Evolutionary conservation across 2,113 vertebrate species (phyloP).

Genomic region (Caracal caracal): DNA sequence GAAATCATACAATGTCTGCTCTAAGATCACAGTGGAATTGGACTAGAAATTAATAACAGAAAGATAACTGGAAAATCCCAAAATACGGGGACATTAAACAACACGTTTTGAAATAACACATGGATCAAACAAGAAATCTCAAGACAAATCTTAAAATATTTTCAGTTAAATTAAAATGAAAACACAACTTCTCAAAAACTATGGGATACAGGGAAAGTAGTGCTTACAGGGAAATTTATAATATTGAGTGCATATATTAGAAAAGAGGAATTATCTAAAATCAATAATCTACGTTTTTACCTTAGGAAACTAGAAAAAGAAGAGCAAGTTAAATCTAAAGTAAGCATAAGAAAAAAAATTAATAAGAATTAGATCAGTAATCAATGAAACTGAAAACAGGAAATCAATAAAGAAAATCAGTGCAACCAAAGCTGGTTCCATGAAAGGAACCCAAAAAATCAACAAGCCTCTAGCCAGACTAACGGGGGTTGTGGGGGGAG

Average conservation of each 20-base stretch:
- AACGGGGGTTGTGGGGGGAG: no score
- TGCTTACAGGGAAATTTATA: background rate
- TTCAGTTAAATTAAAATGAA: background rate
- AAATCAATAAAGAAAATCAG: background rate
- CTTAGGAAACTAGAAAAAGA: background rate
- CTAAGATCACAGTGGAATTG: background rate
- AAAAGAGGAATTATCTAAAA: background rate
- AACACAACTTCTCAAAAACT: background rate
- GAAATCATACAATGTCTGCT: background rate
- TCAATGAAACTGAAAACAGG: background rate
- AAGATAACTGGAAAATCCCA: background rate
- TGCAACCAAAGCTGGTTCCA: background rate
- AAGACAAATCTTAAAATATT: background rate
- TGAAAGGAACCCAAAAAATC: background rate
- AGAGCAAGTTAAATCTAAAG: background rate
- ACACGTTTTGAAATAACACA: background rate
- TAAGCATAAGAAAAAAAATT: background rate
- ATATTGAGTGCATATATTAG: background rate
- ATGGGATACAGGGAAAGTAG: background rate
- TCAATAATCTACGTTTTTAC: background rate
- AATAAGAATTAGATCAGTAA: background rate
- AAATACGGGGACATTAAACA: background rate
- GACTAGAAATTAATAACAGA: constrained; percentile 15
- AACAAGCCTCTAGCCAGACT: background rate
- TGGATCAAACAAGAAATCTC: background rate